Base-by-base conservation (phyloP, 2,113 vertebrate species). In the Sander vitreus region DNA sequence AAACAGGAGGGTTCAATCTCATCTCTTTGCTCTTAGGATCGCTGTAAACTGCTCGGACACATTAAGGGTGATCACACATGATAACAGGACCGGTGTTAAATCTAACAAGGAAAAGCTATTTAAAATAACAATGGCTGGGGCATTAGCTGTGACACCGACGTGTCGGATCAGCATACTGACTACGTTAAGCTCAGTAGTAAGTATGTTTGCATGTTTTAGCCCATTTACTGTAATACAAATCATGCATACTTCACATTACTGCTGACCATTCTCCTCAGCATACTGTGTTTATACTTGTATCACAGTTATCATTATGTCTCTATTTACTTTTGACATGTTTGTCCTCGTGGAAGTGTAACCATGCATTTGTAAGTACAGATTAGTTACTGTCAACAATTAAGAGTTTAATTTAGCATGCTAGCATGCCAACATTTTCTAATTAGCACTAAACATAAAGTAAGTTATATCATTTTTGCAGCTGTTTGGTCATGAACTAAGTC, bases 1-100 rank as follows among this genome's bases (percentile, higher is more conserved):
- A 87, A 93, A 87, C 82, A 84, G 80, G 78, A 85, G 51, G 75
- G 70, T 81, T 78, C 57, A 74, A 66, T 82, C 80, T 76, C 63
- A 43, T 67, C 67, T 70, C 73, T 76, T 1, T 77, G 74, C 71
- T 67, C 73, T 80, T 30, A 19, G 70, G 72, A 60, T 48, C 4
- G 11, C 78, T 64, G 25, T 85, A 80, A 83, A 60, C 73, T 57
- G 57, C 67, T 81, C 64, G 72, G 80, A 58, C 68, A 84, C 75
- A 19, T 80, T 81, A 48, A 43, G 21, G 48, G 54, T 54, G 77
- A 90, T 86, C 54, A 30, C 39, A 50, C 27, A 14, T 59, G 67
- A 87, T 62, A 70, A 50, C 25, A 15, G 30, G 64, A 71, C 53
- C 53, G 0, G 33, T 25, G 75, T 58, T 64, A 54, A 55, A 27